phyloP scores from a whole-genome alignment of 2,797 vertebrate species.

The Zenarchopterus dispar region DNA sequence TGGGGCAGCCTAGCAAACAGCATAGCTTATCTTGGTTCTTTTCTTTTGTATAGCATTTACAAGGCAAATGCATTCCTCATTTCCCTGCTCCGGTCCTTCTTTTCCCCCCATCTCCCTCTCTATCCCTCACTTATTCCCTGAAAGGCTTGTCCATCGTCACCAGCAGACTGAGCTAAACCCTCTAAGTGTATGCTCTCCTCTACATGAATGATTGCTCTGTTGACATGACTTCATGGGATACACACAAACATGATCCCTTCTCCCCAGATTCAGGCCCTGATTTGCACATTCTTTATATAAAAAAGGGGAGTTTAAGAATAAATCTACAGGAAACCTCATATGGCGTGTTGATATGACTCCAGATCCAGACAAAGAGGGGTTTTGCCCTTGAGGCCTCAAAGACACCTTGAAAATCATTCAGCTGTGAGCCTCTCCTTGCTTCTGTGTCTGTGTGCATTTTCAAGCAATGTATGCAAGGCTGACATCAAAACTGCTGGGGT shows the following conservation, averaged over 20 bases:
- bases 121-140: slow-evolving; percentile 50
- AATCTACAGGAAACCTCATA: slow-evolving; percentile 72
- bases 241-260: slow-evolving; percentile 28
- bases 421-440: slow-evolving; percentile 20
- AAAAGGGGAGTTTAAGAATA: slow-evolving; percentile 54
- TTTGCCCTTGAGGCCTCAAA: slow-evolving; percentile 58
- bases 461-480: slow-evolving; percentile 19
- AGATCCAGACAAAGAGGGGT: slow-evolving; percentile 51
- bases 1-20: slow-evolving; percentile 24
- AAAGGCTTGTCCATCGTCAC: slow-evolving; percentile 77
- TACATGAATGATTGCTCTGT: slow-evolving; percentile 77
- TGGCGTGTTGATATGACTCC: slow-evolving; percentile 63
- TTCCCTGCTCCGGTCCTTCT: slow-evolving; percentile 53
- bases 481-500: slow-evolving; percentile 22
- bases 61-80: slow-evolving; percentile 21
- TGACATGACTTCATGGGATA: slow-evolving; percentile 73
- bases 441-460: slow-evolving; percentile 12
- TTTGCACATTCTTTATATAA: slow-evolving; percentile 67
- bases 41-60: slow-evolving; percentile 12
- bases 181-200: slow-evolving; percentile 68
- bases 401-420: slow-evolving; percentile 70
- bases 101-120: slow-evolving; percentile 42
- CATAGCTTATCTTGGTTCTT: slow-evolving; percentile 19
- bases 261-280: slow-evolving; percentile 54
- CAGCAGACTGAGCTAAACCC: slow-evolving; percentile 69